Percentiles rank a stretch among this genome's conserved stretches.
Conservation (phyloP, 1,140 invertebrate species). For the Cataglyphis hispanica region DNA sequence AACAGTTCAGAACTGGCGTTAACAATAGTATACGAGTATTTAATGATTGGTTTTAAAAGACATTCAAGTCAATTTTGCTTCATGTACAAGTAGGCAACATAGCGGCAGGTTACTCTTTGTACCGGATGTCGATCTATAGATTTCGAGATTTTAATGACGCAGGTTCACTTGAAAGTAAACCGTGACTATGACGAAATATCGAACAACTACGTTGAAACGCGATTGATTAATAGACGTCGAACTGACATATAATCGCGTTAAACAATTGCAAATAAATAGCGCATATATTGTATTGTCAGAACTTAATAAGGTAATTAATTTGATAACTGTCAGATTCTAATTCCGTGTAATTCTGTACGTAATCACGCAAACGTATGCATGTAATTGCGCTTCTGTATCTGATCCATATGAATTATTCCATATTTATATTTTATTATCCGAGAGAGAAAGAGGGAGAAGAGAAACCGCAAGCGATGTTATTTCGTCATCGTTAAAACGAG, state of each 20-base stretch:
- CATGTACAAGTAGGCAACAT: background rate
- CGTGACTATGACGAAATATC: slow-evolving; percentile 1
- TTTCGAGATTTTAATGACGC: slow-evolving; percentile 33
- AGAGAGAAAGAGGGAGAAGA: no score
- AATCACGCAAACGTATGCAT: background rate
- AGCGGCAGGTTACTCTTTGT: background rate
- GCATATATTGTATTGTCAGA: background rate
- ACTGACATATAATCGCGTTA: background rate
- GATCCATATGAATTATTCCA: slow-evolving; percentile 1
- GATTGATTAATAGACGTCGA: slow-evolving; percentile 2
- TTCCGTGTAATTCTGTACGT: background rate
- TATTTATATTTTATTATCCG: slow-evolving; percentile 27
- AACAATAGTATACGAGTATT: background rate
- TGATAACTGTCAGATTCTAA: background rate
- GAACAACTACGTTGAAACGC: background rate
- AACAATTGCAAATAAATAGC: background rate
- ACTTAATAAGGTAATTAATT: background rate
- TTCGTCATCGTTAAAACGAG: slow-evolving; percentile 8
- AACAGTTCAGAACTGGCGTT: background rate
- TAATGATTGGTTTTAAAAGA: slow-evolving; percentile 24
- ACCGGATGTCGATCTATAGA: slow-evolving; percentile 28
- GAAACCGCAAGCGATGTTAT: slow-evolving; percentile 1
- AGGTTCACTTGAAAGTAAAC: background rate
- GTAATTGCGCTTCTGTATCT: slow-evolving; percentile 2
- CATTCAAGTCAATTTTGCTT: background rate